These are phyloP conservation scores for Acanthisitta chloris DNA, from an alignment of 2,113 vertebrate species.

Conservation along the genomic window DNA sequence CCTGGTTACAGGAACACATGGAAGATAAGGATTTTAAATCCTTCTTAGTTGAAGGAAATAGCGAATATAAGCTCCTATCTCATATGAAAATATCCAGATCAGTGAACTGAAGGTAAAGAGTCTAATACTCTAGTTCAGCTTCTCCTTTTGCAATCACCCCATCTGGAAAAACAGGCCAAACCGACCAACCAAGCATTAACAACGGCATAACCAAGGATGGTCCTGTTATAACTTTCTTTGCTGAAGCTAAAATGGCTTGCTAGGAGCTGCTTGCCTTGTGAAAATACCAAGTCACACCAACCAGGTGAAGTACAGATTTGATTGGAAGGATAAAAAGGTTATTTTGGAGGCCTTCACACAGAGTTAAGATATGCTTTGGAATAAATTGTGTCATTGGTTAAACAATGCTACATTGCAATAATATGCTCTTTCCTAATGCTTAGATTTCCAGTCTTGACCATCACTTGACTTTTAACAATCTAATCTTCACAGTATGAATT, in stretches of 20 bases:
- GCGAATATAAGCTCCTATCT: neutral
- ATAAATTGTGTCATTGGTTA: neutral
- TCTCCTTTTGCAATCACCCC: neutral
- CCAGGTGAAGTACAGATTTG: neutral
- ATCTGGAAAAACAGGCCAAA: neutral
- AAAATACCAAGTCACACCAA: neutral
- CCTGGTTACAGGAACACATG: neutral
- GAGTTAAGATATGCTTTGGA: neutral
- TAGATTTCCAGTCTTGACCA: neutral
- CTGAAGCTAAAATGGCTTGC: neutral
- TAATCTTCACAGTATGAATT: neutral
- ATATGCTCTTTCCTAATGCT: neutral
- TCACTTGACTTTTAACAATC: neutral
- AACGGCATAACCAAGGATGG: neutral
- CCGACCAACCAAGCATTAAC: neutral
- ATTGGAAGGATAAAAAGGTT: neutral
- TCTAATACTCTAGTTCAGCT: neutral
- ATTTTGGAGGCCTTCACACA: neutral
- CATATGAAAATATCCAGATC: neutral
- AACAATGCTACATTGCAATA: neutral
- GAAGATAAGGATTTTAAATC: neutral
- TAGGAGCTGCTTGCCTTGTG: neutral
- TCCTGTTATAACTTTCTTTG: neutral
- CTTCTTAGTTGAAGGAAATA: neutral
- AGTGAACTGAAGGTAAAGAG: neutral